Evolutionary conservation across 2,888 invertebrate species (phyloP).

Genomic region (Elgonia sp.): DNA sequence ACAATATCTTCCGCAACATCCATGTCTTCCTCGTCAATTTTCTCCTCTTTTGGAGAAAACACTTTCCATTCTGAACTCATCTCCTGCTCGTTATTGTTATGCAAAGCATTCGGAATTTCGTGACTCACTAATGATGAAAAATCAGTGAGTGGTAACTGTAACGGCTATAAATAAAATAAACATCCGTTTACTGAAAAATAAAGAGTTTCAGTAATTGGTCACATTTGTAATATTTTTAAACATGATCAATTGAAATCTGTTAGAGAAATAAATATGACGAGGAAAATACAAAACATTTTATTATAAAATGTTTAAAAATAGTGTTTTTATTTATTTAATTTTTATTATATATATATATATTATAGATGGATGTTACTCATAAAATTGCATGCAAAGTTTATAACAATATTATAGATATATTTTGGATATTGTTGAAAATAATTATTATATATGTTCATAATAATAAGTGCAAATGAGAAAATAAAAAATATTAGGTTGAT

Average conservation of each 20-base stretch:
- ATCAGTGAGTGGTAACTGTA: slow-evolving; percentile 46
- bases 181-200: slow-evolving; percentile 58
- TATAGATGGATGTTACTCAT: too few species aligned
- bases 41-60: slow-evolving; percentile 4
- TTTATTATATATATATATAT: too few species aligned
- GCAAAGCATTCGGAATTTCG: slow-evolving; percentile 1
- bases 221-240: neutral
- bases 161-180: slow-evolving; percentile 66
- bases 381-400: too few species aligned
- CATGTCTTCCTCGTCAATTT: slow-evolving; percentile 79
- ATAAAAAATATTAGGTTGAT: too few species aligned
- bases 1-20: slow-evolving; percentile 85
- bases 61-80: slow-evolving; percentile 25
- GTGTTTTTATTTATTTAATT: too few species aligned
- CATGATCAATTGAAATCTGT: neutral
- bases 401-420: too few species aligned
- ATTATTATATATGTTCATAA: too few species aligned
- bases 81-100: slow-evolving; percentile 7
- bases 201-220: slow-evolving; percentile 10
- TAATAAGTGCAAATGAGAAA: too few species aligned
- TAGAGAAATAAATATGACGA: too few species aligned
- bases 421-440: too few species aligned
- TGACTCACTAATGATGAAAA: slow-evolving; percentile 41
- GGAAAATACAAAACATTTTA: too few species aligned
- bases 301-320: too few species aligned